Conservation (phyloP, 2,797 vertebrate species). For the Decapterus maruadsi region DNA sequence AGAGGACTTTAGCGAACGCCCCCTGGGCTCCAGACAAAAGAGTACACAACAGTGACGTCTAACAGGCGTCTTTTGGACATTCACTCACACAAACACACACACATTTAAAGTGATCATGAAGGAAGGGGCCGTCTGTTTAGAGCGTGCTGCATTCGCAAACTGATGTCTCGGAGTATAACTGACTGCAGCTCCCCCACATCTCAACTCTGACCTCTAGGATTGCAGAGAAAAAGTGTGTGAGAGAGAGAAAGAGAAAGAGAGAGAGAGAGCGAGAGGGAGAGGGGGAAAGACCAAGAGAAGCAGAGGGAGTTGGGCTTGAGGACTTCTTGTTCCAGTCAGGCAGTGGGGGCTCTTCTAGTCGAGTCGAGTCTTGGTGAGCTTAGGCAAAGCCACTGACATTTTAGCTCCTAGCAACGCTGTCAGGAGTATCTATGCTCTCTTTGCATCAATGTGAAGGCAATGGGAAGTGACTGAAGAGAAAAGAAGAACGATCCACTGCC, state of each 20-base stretch:
- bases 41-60: slow-evolving; percentile 79
- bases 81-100: slow-evolving; percentile 60
- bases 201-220: slow-evolving; percentile 75
- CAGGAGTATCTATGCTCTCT: slow-evolving; percentile 26
- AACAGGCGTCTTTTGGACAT: slow-evolving; percentile 65
- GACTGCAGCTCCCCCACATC: slow-evolving; percentile 61
- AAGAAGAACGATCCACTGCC: slow-evolving; percentile 22
- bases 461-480: slow-evolving; percentile 26
- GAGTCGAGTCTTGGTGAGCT: slow-evolving; percentile 38
- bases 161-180: slow-evolving; percentile 47
- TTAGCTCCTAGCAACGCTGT: slow-evolving; percentile 34
- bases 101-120: slow-evolving; percentile 53
- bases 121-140: slow-evolving; percentile 50
- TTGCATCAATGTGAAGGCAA: slow-evolving; percentile 35
- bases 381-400: slow-evolving; percentile 39
- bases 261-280: slow-evolving; percentile 16
- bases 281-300: slow-evolving; percentile 43
- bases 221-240: slow-evolving; percentile 41
- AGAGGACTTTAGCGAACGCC: slow-evolving; percentile 75
- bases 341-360: slow-evolving; percentile 37
- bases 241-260: slow-evolving; percentile 37
- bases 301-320: slow-evolving; percentile 63
- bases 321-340: slow-evolving; percentile 62
- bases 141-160: slow-evolving; percentile 48
- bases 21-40: slow-evolving; percentile 81